Base-by-base conservation (phyloP, 2,797 vertebrate genomes). In the Macrochelys suwanniensis region DNA sequence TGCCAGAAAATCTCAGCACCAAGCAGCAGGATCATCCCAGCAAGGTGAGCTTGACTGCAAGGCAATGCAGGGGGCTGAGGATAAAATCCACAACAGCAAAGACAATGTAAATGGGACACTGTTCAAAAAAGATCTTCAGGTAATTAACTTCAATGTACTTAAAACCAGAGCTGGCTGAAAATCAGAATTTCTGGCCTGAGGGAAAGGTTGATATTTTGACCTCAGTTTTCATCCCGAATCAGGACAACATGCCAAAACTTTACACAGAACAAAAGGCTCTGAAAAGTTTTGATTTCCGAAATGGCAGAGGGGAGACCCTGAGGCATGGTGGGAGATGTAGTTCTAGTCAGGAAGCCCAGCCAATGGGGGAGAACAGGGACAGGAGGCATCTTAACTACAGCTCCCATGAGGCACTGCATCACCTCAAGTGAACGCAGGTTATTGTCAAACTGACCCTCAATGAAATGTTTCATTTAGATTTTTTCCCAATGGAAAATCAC, bases 1-100 rank as follows among this genome's bases (percentile, higher is more conserved):
- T 98, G 98, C 99, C 99, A 0, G 99, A 99, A 97, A 99, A 99
- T 98, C 99, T 99, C 95, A 99, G 99, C 98, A 99, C 98, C 80
- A 99, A 99, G 97, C 98, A 98, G 11, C 99, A 98, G 85, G 99
- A 98, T 83, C 94, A 97, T 80, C 95, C 98, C 2, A 21, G 97
- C 95, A 98, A 99, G 99, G 99, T 99, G 84, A 84, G 94, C 57
- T 74, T 45, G 0, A 12, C 28, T 0, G 21, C 16, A 2, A 21
- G 21, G 5, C 37, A 11, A 53, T 26, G 53, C 49, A n/a, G 47
- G 23, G n/a, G n/a, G 79, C 11, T 54, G 79, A n/a, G 33, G 31
- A 25, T 42, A 71, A 71, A 49, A 17, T 49, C 45, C 6, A 16
- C 45, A 77, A 45, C 42, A 47, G 45, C 42, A 47, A 77, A 31